These are phyloP conservation scores for Epinephelus moara DNA, from an alignment of 2,113 vertebrate genomes.

Conservation along the genomic window DNA sequence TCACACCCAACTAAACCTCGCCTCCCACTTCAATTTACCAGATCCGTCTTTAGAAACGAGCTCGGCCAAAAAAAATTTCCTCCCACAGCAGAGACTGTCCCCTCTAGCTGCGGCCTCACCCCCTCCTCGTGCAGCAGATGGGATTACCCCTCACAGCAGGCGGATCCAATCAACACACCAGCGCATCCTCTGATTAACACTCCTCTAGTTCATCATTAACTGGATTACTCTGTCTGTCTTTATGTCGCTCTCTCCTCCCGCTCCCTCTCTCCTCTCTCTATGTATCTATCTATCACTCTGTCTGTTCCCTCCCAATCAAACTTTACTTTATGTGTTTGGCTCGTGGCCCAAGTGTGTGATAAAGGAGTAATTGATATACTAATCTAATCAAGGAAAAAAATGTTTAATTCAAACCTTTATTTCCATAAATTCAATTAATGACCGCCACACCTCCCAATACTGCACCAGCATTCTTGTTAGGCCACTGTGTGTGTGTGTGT, in stretches of 20 bases:
- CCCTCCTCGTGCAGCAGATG: constrained; percentile 57
- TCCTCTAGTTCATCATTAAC: constrained; percentile 76
- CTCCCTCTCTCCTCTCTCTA: not conserved
- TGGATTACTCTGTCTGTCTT: constrained; percentile 74
- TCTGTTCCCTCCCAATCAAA: constrained; percentile 26
- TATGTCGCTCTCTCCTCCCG: constrained; percentile 36
- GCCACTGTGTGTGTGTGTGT: not conserved
- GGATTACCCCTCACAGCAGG: constrained; percentile 69
- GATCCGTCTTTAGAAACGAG: constrained; percentile 42
- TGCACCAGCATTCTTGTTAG: not conserved
- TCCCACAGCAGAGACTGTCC: constrained; percentile 14
- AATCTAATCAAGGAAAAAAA: constrained; percentile 54
- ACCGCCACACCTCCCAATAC: not conserved
- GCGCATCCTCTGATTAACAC: constrained; percentile 74
- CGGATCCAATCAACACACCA: constrained; percentile 73
- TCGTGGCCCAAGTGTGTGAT: constrained; percentile 27
- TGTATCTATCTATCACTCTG: constrained; percentile 44
- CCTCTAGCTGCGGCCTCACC: constrained; percentile 16
- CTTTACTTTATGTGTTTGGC: constrained; percentile 45
- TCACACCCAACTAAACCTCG: constrained; percentile 36
- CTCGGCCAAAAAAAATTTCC: constrained; percentile 22
- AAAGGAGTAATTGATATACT: constrained; percentile 43
- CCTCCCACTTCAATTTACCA: constrained; percentile 17
- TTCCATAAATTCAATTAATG: constrained; percentile 47
- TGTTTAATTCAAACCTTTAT: constrained; percentile 39